A percentile compares a stretch with the other conserved stretches of the same genome.
Evolutionary conservation across 2,888 invertebrate species (phyloP).

Genomic region (Galerucella nymphaeae): DNA sequence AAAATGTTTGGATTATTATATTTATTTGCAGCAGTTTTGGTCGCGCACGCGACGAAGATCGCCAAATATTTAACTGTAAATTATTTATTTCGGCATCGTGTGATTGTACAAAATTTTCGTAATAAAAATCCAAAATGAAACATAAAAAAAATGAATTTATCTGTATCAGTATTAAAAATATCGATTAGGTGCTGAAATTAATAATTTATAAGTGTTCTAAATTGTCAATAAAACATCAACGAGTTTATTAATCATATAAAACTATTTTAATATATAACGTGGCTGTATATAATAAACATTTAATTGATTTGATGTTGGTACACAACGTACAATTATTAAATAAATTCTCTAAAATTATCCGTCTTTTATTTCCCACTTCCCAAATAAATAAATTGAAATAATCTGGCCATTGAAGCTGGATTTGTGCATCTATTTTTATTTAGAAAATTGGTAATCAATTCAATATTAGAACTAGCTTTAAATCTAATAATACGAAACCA

Average conservation of each 20-base stretch:
- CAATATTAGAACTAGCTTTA: no score
- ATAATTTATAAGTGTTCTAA: slow-evolving; percentile 51
- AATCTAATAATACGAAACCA: no score
- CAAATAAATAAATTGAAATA: not conserved
- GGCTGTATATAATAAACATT: slow-evolving; percentile 62
- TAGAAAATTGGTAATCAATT: no score
- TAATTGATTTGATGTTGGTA: slow-evolving; percentile 64
- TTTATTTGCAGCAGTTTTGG: slow-evolving; percentile 46
- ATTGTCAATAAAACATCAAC: slow-evolving; percentile 59
- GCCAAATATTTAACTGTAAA: slow-evolving; percentile 40
- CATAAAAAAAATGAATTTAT: slow-evolving; percentile 51
- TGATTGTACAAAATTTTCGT: slow-evolving; percentile 60
- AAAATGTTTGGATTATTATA: slow-evolving; percentile 44
- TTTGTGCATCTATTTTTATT: no score
- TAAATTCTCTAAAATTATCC: slow-evolving; percentile 51
- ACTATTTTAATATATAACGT: slow-evolving; percentile 65
- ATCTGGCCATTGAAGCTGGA: no score
- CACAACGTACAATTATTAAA: slow-evolving; percentile 64
- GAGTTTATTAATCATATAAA: slow-evolving; percentile 57
- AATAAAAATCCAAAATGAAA: slow-evolving; percentile 48
- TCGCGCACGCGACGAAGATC: slow-evolving; percentile 47
- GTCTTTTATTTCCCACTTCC: slow-evolving; percentile 16
- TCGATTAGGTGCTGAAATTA: slow-evolving; percentile 49
- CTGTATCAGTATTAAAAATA: slow-evolving; percentile 61
- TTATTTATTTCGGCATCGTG: slow-evolving; percentile 54